Evolutionary conservation across 2,888 invertebrate genomes (phyloP).

Genomic region (Phoronis australis): DNA sequence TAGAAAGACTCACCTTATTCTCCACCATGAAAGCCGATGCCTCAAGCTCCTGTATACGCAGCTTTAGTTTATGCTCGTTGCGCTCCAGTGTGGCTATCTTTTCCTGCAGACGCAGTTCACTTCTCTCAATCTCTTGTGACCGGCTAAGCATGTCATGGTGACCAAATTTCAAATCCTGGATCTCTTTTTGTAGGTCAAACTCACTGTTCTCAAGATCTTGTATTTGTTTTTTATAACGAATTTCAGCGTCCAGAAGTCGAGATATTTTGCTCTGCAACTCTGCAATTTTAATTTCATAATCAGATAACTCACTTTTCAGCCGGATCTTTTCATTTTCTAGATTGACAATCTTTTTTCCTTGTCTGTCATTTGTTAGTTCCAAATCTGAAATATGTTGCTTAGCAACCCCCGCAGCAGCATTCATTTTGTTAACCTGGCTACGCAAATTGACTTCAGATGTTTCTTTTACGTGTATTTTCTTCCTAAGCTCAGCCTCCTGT

Average conservation of each 20-base stretch:
- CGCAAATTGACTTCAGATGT: too few species aligned
- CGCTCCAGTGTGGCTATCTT: neutral
- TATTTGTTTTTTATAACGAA: neutral
- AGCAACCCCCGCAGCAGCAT: too few species aligned
- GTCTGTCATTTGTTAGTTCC: too few species aligned
- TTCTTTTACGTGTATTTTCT: too few species aligned
- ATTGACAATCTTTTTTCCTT: neutral
- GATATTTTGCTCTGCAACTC: neutral
- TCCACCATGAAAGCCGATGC: neutral
- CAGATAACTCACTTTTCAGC: neutral
- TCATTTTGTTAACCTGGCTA: too few species aligned
- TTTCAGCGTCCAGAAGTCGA: neutral
- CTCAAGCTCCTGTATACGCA: neutral
- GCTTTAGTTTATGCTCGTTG: neutral
- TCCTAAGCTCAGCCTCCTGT: too few species aligned
- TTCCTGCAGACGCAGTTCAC: neutral
- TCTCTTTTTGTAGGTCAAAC: neutral
- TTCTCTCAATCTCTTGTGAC: neutral
- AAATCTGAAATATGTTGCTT: too few species aligned
- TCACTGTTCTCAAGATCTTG: neutral
- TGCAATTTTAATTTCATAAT: neutral
- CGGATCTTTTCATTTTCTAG: neutral
- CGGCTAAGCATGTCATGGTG: neutral
- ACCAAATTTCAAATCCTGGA: neutral
- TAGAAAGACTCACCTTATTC: neutral